These are phyloP conservation scores for Agrotis segetum DNA, from an alignment of 2,888 invertebrate species.

Conservation along the genomic window DNA sequence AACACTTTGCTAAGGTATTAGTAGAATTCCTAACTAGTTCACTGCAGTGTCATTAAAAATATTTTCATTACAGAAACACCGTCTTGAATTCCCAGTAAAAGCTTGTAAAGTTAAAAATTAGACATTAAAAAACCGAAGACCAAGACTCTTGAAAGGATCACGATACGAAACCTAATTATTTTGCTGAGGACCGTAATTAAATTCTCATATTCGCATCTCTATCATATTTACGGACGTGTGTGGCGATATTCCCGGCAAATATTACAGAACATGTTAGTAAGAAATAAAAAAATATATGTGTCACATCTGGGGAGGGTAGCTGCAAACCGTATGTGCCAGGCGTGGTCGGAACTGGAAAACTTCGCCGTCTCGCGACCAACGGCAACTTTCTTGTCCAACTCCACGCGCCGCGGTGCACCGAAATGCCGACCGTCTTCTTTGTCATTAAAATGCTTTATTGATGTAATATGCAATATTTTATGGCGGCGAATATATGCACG, in stretches of 20 bases:
- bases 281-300: constrained; percentile 60
- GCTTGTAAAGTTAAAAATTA: constrained; percentile 7
- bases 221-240: constrained; percentile 20
- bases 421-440: constrained; percentile 73
- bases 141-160: constrained; percentile 17
- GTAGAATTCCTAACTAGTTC: constrained; percentile 5
- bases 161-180: constrained; percentile 14
- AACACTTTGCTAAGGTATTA: constrained; percentile 8
- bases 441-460: constrained; percentile 78
- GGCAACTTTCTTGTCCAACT: constrained; percentile 75
- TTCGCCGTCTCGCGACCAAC: constrained; percentile 73
- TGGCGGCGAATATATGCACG: constrained; percentile 67
- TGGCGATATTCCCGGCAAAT: constrained; percentile 44
- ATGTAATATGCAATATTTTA: constrained; percentile 74
- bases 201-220: constrained; percentile 52
- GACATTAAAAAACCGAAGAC: not conserved
- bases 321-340: constrained; percentile 75
- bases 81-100: constrained; percentile 14
- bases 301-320: constrained; percentile 72
- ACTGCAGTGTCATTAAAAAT: constrained; percentile 20
- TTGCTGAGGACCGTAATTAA: constrained; percentile 23
- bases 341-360: constrained; percentile 78
- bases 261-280: constrained; percentile 54
- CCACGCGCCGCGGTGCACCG: constrained; percentile 68
- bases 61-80: constrained; percentile 4